A percentile compares a stretch with the other conserved stretches of the same genome.
phyloP scores from a whole-genome alignment of 2,113 vertebrate genomes.

The Jacana jacana region DNA sequence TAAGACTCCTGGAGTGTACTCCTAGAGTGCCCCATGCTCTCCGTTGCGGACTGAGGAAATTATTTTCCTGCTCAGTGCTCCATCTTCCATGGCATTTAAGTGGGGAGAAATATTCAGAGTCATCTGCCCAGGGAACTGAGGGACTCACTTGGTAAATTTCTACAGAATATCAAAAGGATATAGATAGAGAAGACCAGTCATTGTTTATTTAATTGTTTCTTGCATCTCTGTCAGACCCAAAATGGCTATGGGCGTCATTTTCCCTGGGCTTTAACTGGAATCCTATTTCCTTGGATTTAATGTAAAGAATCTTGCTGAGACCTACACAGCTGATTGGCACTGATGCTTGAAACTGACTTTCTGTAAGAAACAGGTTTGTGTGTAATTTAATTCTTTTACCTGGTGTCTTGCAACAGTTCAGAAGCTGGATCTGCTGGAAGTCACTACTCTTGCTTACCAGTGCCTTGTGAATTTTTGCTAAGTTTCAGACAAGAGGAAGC shows the following conservation, averaged over 20 bases:
- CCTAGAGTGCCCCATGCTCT: neutral
- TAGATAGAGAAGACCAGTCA: neutral
- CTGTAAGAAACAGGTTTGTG: neutral
- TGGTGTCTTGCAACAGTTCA: neutral
- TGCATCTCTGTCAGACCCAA: neutral
- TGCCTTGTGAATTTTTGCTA: neutral
- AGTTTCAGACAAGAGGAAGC: neutral
- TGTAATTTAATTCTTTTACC: neutral
- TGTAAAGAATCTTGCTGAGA: neutral
- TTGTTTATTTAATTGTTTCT: neutral
- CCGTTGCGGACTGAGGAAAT: neutral
- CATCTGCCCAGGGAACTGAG: neutral
- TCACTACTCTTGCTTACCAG: neutral
- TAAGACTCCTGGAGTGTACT: neutral
- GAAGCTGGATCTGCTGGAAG: neutral
- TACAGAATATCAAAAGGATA: neutral
- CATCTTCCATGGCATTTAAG: neutral
- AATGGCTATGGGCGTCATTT: neutral
- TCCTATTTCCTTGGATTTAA: neutral
- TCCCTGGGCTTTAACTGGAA: neutral
- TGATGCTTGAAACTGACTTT: neutral
- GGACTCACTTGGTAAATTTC: neutral
- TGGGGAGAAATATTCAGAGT: neutral
- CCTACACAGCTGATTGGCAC: neutral
- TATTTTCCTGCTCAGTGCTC: neutral